A percentile compares a stretch with the other conserved stretches of the same genome.
These are phyloP conservation scores for Falco concolor DNA, from an alignment of 2,797 vertebrate genomes.

Conservation along the genomic window DNA sequence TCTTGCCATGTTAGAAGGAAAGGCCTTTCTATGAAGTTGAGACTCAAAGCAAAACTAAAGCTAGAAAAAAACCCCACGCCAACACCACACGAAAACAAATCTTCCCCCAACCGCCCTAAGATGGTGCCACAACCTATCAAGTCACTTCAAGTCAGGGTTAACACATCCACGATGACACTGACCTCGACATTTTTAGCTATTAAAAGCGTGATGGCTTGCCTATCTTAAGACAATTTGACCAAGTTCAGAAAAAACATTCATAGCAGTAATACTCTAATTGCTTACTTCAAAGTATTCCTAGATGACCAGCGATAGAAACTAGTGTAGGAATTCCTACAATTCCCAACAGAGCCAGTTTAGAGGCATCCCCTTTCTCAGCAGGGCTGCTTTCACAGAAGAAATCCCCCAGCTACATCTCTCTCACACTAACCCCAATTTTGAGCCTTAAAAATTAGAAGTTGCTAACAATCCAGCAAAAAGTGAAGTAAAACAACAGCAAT, in stretches of 20 bases:
- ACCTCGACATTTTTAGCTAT: background rate
- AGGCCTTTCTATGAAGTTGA: background rate
- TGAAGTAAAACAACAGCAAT: background rate
- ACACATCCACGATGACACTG: accelerated
- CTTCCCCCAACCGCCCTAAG: background rate
- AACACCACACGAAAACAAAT: background rate
- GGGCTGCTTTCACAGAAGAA: background rate
- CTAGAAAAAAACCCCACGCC: background rate
- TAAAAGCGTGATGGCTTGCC: background rate
- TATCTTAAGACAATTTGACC: background rate
- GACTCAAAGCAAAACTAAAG: background rate
- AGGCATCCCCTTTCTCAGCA: background rate
- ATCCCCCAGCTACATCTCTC: background rate
- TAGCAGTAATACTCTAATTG: background rate
- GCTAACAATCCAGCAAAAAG: background rate
- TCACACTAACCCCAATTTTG: background rate
- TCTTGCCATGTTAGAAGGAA: background rate
- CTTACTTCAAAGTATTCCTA: background rate
- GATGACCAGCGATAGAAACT: background rate
- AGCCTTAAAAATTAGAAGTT: background rate
- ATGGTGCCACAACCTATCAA: background rate
- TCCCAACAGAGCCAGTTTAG: background rate
- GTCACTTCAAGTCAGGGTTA: background rate
- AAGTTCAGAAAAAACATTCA: background rate
- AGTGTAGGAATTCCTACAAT: background rate